These are phyloP conservation scores for Fragum whitleyi DNA, from an alignment of 2,888 invertebrate genomes.

Conservation along the genomic window DNA sequence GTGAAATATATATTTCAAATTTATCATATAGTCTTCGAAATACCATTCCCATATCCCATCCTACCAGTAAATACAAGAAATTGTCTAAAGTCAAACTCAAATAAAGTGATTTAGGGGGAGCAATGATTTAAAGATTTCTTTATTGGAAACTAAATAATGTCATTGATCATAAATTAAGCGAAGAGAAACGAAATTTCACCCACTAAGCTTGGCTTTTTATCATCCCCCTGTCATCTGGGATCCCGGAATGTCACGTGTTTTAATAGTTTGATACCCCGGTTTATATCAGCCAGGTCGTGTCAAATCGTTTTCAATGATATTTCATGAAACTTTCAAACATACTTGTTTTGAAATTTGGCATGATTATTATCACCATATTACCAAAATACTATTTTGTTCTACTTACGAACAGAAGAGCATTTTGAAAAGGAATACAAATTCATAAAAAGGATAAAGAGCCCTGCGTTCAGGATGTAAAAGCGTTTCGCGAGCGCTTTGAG, in stretches of 20 bases:
- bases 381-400: too few species aligned
- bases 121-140: conserved; percentile 64
- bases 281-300: conserved; percentile 27
- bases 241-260: conserved; percentile 56
- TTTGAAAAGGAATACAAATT: too few species aligned
- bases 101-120: conserved; percentile 60
- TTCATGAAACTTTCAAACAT: too few species aligned
- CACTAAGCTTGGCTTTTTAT: conserved; percentile 61
- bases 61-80: conserved; percentile 2
- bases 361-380: too few species aligned
- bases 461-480: too few species aligned
- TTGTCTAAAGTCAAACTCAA: conserved; percentile 63
- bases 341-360: too few species aligned
- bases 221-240: conserved; percentile 56
- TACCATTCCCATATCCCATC: neutral
- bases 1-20: too few species aligned
- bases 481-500: too few species aligned
- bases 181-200: conserved; percentile 57
- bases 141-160: conserved; percentile 64
- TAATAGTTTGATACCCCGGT: conserved; percentile 61
- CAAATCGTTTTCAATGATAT: too few species aligned
- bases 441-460: too few species aligned
- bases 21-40: neutral
- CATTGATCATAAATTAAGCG: conserved; percentile 52
- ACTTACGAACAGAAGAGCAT: too few species aligned